Evolutionary conservation across 2,113 vertebrate species (phyloP), one percentile per base, ranked within the genome.

Genomic region (Ochotona princeps): DNA sequence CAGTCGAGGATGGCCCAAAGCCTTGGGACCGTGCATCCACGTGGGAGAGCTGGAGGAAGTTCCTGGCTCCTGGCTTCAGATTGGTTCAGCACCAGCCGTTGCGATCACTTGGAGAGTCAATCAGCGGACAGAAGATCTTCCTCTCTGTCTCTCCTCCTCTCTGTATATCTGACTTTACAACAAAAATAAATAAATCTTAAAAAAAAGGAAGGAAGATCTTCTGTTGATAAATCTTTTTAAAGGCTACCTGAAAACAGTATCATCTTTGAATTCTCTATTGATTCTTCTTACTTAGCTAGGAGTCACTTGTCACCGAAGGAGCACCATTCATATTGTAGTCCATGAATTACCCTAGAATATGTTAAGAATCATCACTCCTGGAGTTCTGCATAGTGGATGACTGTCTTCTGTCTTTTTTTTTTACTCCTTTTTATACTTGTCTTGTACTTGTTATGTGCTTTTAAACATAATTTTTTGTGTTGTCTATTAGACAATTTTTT

Each of bases 401-500:
- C 5, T 85, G 25, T 87, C 10, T 83, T 72, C 7, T 87, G 3
- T 89, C 18, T 90, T 79, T 87, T 88, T 44, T 44, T 44, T 44
- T 44, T 44, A 78, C 8, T 1, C 13, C 44, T 67, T 15, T 13
- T 32, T 92, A 76, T 72, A 18, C 67, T 74, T 87, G 78, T 92
- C 63, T 73, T 92, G 5, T 79, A 76, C 12, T 35, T 63, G 4
- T 88, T 86, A 65, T 92, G 10, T 80, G 73, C 73, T 21, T 90
- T 73, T 81, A 49, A 88, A 80, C 38, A 75, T 13, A 60, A 73
- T 86, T 83, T 65, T 83, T 14, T 30, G 9, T 93, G 66, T 15
- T 94, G 26, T 30, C 15, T 51, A 26, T 80, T 93, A 91, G 86
- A 89, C 44, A 49, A 88, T 51, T 44, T 38, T 92, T 93, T 69